phyloP scores from a whole-genome alignment of 2,113 vertebrate genomes.

The Corythoichthys haematopterus region DNA sequence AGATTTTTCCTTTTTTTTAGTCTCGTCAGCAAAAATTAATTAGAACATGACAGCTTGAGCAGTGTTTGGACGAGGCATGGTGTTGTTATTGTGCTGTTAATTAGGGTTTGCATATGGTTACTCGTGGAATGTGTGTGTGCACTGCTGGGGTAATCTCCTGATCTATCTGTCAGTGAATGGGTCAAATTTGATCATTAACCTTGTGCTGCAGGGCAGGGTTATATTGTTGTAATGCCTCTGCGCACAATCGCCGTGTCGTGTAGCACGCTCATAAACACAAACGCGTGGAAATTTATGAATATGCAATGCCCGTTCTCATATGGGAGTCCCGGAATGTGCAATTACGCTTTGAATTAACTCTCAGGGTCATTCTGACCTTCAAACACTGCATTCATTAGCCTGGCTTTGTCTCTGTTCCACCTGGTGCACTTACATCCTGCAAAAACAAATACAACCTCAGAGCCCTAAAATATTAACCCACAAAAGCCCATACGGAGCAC shows the following conservation, averaged over 20 bases:
- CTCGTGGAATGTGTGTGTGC: conserved; percentile 5
- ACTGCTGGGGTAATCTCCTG: conserved; percentile 44
- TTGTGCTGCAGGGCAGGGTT: conserved; percentile 47
- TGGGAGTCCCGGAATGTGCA: conserved; percentile 58
- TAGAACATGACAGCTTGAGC: conserved; percentile 56
- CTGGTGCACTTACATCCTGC: conserved; percentile 22
- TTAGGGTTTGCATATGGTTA: conserved; percentile 50
- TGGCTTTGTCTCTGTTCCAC: conserved; percentile 12
- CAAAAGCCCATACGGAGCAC: not conserved
- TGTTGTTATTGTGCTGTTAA: conserved; percentile 56
- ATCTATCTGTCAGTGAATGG: conserved; percentile 67
- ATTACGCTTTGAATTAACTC: conserved; percentile 76
- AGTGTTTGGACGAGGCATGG: conserved; percentile 42
- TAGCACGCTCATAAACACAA: conserved; percentile 21
- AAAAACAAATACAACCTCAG: not conserved
- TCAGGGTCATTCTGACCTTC: conserved; percentile 75
- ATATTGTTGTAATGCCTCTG: conserved; percentile 44
- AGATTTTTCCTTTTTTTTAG: conserved; percentile 17
- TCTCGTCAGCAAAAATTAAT: conserved; percentile 34
- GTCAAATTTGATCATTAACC: conserved; percentile 73
- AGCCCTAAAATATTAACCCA: not conserved
- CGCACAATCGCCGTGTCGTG: conserved; percentile 14
- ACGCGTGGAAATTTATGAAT: conserved; percentile 35
- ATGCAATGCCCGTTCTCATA: conserved; percentile 29
- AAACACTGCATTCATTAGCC: conserved; percentile 54